phyloP scores from a whole-genome alignment of 2,888 invertebrate species.

The Timema cristinae region DNA sequence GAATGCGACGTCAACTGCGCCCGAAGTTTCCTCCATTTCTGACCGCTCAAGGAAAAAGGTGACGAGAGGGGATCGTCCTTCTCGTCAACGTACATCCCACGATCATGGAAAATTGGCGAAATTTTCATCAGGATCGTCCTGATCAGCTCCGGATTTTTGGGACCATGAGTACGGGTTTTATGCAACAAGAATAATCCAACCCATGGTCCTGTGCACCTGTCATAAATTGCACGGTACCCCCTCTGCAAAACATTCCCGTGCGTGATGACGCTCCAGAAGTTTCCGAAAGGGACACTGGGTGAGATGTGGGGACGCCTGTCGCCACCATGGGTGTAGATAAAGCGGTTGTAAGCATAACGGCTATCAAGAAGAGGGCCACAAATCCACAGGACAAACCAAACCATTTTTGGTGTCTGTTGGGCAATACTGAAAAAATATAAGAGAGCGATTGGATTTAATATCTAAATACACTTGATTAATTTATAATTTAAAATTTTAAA shows the following conservation, averaged over 20 bases:
- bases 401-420: too few species aligned
- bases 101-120: constrained; percentile 28
- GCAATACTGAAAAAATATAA: too few species aligned
- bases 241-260: background rate
- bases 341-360: too few species aligned
- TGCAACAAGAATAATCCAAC: constrained; percentile 42
- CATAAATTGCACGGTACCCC: constrained; percentile 40
- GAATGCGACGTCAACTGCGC: constrained; percentile 13
- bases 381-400: too few species aligned
- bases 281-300: constrained; percentile 14
- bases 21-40: constrained; percentile 19
- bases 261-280: background rate
- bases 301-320: constrained; percentile 12
- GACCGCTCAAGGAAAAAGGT: constrained; percentile 28
- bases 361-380: too few species aligned
- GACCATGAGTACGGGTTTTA: constrained; percentile 41
- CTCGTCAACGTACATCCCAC: constrained; percentile 25
- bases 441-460: too few species aligned
- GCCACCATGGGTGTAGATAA: constrained; percentile 17
- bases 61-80: constrained; percentile 20
- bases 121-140: constrained; percentile 19
- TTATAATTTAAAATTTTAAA: too few species aligned
- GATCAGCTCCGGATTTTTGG: constrained; percentile 35
- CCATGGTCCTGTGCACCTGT: constrained; percentile 41
- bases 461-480: too few species aligned